A percentile compares a stretch with the other conserved stretches of the same genome.
Evolutionary conservation across 2,113 vertebrate species (phyloP).

Genomic region (Hyla sarda): DNA sequence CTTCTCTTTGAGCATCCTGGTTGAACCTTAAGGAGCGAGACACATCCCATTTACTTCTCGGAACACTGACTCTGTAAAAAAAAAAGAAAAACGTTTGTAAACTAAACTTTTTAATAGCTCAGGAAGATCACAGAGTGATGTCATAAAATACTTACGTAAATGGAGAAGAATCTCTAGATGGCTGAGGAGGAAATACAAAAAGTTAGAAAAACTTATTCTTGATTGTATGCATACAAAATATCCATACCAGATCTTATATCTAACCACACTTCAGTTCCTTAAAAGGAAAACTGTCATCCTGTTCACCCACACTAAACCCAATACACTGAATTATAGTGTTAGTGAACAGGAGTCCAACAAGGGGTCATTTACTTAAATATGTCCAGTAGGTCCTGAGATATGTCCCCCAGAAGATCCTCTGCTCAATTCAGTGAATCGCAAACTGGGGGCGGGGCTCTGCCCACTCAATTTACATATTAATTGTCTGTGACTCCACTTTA

Average conservation of each 20-base stretch:
- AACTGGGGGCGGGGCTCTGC: too few species aligned
- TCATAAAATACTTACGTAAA: conserved; percentile 82
- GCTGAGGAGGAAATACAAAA: conserved; percentile 59
- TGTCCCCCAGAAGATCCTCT: too few species aligned
- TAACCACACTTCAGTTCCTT: background rate
- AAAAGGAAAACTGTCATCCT: too few species aligned
- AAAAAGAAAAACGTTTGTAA: conserved; percentile 59
- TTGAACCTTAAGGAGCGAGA: conserved; percentile 92
- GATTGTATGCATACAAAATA: background rate
- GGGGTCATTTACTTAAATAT: too few species aligned
- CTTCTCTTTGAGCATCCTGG: conserved; percentile 96
- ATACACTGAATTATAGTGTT: too few species aligned
- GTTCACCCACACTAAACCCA: too few species aligned
- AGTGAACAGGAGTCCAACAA: too few species aligned
- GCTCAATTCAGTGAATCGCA: too few species aligned
- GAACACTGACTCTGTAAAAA: conserved; percentile 83
- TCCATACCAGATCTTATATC: background rate
- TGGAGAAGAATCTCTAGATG: conserved; percentile 85
- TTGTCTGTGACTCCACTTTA: too few species aligned
- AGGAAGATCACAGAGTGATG: background rate
- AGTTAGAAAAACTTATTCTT: background rate
- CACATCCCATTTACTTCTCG: conserved; percentile 95
- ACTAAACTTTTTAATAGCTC: background rate
- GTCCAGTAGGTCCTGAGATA: too few species aligned
- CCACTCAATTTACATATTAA: too few species aligned